A percentile compares a stretch with the other conserved stretches of the same genome.
Conservation (phyloP, 2,797 vertebrate species). For the Mionectes olivaceus region DNA sequence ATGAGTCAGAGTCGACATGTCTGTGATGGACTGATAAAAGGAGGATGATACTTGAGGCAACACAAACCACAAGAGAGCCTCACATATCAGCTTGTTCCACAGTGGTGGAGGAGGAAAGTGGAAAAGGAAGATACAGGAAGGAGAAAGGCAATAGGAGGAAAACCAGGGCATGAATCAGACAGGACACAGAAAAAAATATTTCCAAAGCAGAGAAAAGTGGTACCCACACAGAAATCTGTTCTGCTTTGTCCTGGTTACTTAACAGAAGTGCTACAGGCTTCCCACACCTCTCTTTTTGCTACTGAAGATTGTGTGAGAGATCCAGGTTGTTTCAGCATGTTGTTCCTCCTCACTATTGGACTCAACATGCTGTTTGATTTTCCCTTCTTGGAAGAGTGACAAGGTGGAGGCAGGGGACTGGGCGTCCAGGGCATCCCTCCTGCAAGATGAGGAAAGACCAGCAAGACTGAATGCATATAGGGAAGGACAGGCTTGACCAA, state of each 20-base stretch:
- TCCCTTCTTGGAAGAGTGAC: not conserved
- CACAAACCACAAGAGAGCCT: not conserved
- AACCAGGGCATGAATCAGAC: not conserved
- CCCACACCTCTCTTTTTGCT: not conserved
- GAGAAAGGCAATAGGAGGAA: not conserved
- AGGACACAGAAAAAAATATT: not conserved
- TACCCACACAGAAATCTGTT: not conserved
- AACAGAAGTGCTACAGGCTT: not conserved
- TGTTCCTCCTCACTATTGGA: not conserved
- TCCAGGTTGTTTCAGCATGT: not conserved
- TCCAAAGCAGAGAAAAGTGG: not conserved
- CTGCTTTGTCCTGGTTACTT: not conserved
- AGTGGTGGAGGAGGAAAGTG: not conserved
- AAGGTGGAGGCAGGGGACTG: not conserved
- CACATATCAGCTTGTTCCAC: not conserved
- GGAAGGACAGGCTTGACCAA: not conserved
- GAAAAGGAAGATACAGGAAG: not conserved
- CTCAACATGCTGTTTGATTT: not conserved
- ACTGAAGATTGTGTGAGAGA: not conserved
- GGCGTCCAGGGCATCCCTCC: not conserved
- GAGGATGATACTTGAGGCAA: not conserved
- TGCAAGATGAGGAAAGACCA: not conserved
- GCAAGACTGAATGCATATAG: not conserved
- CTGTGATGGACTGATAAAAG: conserved; percentile 12
- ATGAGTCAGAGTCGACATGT: not conserved